These are phyloP conservation scores for Hydrotaea cyrtoneurina DNA, from an alignment of 2,888 invertebrate species.

Conservation along the genomic window DNA sequence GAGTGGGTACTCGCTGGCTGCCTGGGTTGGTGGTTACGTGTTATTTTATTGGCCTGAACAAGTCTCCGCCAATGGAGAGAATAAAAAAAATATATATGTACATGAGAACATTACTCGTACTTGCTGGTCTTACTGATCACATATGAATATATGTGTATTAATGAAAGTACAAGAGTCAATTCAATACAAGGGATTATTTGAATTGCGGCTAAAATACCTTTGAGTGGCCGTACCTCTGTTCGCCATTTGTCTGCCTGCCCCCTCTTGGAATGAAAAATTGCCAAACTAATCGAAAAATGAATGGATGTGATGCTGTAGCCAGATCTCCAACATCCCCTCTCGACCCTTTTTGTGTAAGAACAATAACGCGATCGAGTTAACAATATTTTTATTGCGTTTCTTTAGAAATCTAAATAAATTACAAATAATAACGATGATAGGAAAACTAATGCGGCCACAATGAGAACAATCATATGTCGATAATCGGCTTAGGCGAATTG, in stretches of 20 bases:
- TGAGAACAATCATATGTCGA: neutral
- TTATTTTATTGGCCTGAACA: neutral
- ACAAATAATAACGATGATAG: conserved; percentile 64
- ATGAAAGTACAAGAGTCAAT: neutral
- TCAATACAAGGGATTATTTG: conserved; percentile 26
- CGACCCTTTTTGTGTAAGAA: neutral
- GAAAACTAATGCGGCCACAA: conserved; percentile 2
- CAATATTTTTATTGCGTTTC: conserved; percentile 44
- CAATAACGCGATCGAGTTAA: conserved; percentile 27
- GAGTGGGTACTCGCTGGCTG: neutral
- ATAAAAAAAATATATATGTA: neutral
- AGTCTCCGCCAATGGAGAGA: neutral
- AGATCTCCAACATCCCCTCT: neutral
- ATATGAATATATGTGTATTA: too few species aligned
- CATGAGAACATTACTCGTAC: too few species aligned
- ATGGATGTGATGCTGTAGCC: neutral
- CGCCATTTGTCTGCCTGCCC: neutral
- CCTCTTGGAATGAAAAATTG: conserved; percentile 44
- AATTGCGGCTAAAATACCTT: conserved; percentile 35
- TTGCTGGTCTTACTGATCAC: conserved; percentile 1
- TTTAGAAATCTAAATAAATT: conserved; percentile 63
- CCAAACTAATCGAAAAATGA: conserved; percentile 55
- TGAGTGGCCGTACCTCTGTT: neutral
- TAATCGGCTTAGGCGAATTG: neutral
- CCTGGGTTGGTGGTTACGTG: neutral